phyloP scores from a whole-genome alignment of 2,113 vertebrate species.

The Prunella fulvescens region DNA sequence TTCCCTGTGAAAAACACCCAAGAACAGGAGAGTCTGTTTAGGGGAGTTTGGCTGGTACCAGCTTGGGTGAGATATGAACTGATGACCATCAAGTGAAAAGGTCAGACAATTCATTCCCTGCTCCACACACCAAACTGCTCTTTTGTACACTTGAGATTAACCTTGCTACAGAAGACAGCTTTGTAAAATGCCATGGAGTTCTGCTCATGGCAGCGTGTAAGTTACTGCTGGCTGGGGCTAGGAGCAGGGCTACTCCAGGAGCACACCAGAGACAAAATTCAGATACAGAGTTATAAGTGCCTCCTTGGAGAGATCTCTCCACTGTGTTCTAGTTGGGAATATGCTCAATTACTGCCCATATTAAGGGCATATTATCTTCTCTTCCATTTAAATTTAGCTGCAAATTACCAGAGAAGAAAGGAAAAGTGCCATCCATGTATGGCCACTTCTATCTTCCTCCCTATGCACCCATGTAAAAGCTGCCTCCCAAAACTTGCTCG shows the following conservation, averaged over 20 bases:
- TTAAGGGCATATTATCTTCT: not conserved
- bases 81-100: not conserved
- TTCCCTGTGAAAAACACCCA: not conserved
- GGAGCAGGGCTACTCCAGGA: not conserved
- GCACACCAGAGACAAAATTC: not conserved
- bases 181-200: not conserved
- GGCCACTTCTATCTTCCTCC: not conserved
- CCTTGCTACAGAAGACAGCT: not conserved
- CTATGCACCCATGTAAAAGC: not conserved
- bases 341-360: not conserved
- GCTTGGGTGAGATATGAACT: not conserved
- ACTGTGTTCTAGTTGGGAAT: not conserved
- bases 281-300: not conserved
- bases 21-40: not conserved
- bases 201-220: rapidly evolving
- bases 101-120: not conserved
- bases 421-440: not conserved
- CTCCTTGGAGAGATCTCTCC: not conserved
- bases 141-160: not conserved
- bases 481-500: rapidly evolving
- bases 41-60: not conserved
- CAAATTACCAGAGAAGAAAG: not conserved
- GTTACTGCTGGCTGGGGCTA: not conserved
- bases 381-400: not conserved
- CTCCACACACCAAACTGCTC: rapidly evolving